Percentiles rank a stretch among this genome's conserved stretches.
Conservation (phyloP, 1,140 invertebrate species). For the Leptinotarsa texana region DNA sequence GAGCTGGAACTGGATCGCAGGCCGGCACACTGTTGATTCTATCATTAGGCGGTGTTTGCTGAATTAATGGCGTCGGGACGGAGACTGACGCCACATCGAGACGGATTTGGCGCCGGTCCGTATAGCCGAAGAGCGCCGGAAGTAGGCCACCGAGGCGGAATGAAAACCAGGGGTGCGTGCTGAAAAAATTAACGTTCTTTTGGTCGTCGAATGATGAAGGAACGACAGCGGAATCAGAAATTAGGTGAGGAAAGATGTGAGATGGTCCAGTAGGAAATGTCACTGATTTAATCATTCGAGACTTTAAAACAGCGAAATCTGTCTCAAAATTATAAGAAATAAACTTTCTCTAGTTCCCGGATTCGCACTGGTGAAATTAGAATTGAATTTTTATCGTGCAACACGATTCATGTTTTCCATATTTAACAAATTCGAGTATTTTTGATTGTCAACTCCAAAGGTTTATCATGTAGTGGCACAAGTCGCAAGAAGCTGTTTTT, state of each 20-base stretch:
- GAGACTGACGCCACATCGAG: conserved; percentile 50
- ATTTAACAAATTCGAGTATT: too few species aligned
- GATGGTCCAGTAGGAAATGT: too few species aligned
- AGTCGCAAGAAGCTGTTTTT: too few species aligned
- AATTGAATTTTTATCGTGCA: too few species aligned
- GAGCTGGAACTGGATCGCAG: conserved; percentile 2
- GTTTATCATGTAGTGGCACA: too few species aligned
- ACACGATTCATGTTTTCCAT: too few species aligned
- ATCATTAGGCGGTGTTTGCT: conserved; percentile 54
- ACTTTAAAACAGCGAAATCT: too few species aligned
- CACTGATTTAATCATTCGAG: too few species aligned
- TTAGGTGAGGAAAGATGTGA: not conserved
- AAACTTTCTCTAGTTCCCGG: too few species aligned
- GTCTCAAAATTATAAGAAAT: too few species aligned
- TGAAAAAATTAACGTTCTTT: not conserved
- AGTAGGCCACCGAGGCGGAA: not conserved
- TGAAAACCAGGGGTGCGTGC: not conserved
- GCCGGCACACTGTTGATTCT: conserved; percentile 53
- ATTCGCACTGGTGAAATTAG: too few species aligned
- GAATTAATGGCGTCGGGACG: conserved; percentile 54
- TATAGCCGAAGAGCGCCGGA: not conserved
- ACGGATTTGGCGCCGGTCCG: conserved; percentile 46
- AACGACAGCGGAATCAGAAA: not conserved
- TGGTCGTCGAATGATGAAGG: not conserved
- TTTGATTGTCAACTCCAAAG: too few species aligned